phyloP scores from a whole-genome alignment of 2,888 invertebrate species.

The Dyspetes luteomarginatus region DNA sequence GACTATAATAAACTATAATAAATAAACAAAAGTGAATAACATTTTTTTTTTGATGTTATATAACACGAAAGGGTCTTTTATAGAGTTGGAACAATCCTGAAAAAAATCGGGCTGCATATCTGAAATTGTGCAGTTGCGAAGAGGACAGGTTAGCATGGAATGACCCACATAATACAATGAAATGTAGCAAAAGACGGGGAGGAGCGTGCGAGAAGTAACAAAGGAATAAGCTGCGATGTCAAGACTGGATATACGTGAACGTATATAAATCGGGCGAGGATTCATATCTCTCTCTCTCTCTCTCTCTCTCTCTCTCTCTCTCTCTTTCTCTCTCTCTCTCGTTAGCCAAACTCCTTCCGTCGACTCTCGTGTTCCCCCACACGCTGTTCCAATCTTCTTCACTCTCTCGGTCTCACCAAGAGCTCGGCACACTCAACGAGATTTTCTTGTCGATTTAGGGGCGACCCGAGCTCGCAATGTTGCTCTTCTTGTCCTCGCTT shows the following conservation, averaged over 20 bases:
- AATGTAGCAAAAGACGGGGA: background rate
- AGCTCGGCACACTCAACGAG: conserved; percentile 53
- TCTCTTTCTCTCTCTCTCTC: background rate
- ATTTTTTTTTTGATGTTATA: too few relatives aligned
- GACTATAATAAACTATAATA: too few relatives aligned
- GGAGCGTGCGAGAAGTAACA: conserved; percentile 17
- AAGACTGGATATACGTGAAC: conserved; percentile 43
- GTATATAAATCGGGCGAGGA: conserved; percentile 44
- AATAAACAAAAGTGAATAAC: too few relatives aligned
- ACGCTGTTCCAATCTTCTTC: conserved; percentile 36
- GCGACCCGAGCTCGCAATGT: conserved; percentile 48
- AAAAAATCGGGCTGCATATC: too few relatives aligned
- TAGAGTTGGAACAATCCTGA: background rate
- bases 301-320: conserved; percentile 3
- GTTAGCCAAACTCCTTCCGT: conserved; percentile 24
- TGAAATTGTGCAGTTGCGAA: background rate
- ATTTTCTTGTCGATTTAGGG: conserved; percentile 71
- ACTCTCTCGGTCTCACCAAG: conserved; percentile 13
- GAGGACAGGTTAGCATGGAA: background rate
- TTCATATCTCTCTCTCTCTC: conserved; percentile 5
- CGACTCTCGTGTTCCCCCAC: conserved; percentile 7
- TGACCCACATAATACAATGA: background rate
- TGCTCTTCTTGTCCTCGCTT: conserved; percentile 35
- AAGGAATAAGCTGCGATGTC: conserved; percentile 51
- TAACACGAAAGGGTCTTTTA: too few relatives aligned